These are phyloP conservation scores for Heteromyza rotundicornis DNA, from an alignment of 2,888 invertebrate genomes.

Conservation along the genomic window DNA sequence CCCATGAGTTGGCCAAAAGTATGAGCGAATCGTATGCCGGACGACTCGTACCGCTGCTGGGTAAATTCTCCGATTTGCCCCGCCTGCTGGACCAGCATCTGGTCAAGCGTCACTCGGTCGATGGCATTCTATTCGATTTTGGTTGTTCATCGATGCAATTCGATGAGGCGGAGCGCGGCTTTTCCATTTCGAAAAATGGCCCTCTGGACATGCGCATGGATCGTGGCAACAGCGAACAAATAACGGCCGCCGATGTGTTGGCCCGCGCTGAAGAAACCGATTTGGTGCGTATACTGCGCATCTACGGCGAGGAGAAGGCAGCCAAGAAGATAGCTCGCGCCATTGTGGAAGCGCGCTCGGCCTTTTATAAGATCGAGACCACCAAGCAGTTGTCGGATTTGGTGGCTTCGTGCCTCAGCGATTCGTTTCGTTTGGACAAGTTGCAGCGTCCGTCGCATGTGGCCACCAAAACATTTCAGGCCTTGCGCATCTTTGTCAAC, in stretches of 20 bases:
- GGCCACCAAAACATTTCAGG: slow-evolving; percentile 93
- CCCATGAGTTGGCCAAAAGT: slow-evolving; percentile 72
- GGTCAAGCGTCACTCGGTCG: slow-evolving; percentile 73
- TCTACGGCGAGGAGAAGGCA: slow-evolving; percentile 90
- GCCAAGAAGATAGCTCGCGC: slow-evolving; percentile 87
- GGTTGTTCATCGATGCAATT: slow-evolving; percentile 97
- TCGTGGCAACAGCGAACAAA: slow-evolving; percentile 71
- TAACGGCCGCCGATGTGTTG: slow-evolving; percentile 88
- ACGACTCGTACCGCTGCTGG: slow-evolving; percentile 79
- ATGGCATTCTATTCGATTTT: slow-evolving; percentile 90
- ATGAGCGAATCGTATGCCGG: slow-evolving; percentile 73
- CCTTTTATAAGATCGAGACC: slow-evolving; percentile 77
- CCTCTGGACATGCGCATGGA: slow-evolving; percentile 98
- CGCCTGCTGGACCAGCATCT: slow-evolving; percentile 67
- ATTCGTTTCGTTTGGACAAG: slow-evolving; percentile 71
- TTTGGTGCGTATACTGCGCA: slow-evolving; percentile 82
- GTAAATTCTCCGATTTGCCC: slow-evolving; percentile 87
- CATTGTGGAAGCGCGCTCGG: slow-evolving; percentile 81
- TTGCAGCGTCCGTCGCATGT: slow-evolving; percentile 77
- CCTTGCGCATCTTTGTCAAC: slow-evolving; percentile 92
- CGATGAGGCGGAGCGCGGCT: slow-evolving; percentile 81
- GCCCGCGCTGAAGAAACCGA: slow-evolving; percentile 79
- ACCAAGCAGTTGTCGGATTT: slow-evolving; percentile 83
- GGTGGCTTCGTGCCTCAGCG: slow-evolving; percentile 69
- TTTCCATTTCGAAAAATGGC: slow-evolving; percentile 83